Evolutionary conservation across 2,888 invertebrate species (phyloP).

Genomic region (Eupithecia dodoneata): DNA sequence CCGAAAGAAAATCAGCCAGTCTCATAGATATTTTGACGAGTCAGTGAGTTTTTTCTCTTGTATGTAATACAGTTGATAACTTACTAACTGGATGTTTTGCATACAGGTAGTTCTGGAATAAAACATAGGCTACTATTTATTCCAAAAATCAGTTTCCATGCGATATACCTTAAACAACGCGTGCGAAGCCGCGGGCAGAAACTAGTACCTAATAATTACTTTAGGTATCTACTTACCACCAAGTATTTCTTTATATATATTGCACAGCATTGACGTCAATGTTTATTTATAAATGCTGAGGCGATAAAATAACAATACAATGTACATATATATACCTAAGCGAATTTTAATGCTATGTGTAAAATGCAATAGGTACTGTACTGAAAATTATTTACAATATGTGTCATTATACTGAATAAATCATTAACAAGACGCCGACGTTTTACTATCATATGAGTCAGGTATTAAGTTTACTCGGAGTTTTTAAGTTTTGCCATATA

Average conservation of each 20-base stretch:
- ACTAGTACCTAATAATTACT: not conserved
- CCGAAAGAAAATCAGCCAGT: no score
- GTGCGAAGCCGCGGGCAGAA: no score
- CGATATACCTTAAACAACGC: no score
- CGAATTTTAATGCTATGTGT: not conserved
- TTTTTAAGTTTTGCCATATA: not conserved
- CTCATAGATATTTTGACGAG: no score
- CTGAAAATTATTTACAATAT: not conserved
- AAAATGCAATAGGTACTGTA: not conserved
- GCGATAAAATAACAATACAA: constrained; percentile 1
- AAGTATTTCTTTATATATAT: not conserved
- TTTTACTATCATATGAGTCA: not conserved
- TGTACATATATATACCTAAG: not conserved
- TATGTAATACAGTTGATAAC: not conserved
- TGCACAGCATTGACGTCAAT: constrained; percentile 10
- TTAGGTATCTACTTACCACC: not conserved
- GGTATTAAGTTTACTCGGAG: not conserved
- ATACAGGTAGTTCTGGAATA: no score
- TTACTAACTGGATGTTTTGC: not conserved
- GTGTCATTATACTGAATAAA: not conserved
- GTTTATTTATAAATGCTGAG: constrained; percentile 9
- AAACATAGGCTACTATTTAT: no score
- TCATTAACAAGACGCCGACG: not conserved
- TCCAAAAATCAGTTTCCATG: no score
- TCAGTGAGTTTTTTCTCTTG: no score